phyloP scores from a whole-genome alignment of 2,113 vertebrate species.

The Rhinolophus ferrumequinum region DNA sequence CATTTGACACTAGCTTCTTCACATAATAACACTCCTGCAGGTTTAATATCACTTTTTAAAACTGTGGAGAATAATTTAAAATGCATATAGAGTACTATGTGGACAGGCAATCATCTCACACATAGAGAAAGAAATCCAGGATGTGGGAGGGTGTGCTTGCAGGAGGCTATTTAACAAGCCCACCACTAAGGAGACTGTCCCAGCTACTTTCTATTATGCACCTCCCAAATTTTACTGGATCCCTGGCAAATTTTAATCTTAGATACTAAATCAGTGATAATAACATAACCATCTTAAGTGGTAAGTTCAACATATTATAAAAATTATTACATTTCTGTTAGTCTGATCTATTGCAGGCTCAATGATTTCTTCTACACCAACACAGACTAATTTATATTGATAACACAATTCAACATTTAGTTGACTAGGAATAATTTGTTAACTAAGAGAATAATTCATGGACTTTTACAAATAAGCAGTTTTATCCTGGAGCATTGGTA shows the following conservation, averaged over 20 bases:
- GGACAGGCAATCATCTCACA: not conserved
- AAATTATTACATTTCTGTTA: not conserved
- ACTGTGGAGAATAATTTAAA: not conserved
- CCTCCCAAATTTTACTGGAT: not conserved
- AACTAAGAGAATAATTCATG: not conserved
- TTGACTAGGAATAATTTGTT: constrained; percentile 20
- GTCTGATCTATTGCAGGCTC: not conserved
- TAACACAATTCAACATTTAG: not conserved
- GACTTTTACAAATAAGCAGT: constrained; percentile 3
- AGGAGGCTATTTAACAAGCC: not conserved
- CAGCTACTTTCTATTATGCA: not conserved
- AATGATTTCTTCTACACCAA: constrained; percentile 19
- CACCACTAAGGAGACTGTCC: not conserved
- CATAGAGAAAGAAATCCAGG: not conserved
- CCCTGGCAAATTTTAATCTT: not conserved
- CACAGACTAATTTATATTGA: not conserved
- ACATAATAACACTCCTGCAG: not conserved
- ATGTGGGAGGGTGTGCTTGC: not conserved
- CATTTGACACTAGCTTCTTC: not conserved
- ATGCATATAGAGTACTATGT: not conserved
- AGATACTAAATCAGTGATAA: not conserved
- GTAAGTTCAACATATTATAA: not conserved
- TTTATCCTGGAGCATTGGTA: not conserved
- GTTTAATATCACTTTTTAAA: not conserved
- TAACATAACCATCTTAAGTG: not conserved